Conservation (phyloP, 2,113 vertebrate species). For the Trachemys scripta region DNA sequence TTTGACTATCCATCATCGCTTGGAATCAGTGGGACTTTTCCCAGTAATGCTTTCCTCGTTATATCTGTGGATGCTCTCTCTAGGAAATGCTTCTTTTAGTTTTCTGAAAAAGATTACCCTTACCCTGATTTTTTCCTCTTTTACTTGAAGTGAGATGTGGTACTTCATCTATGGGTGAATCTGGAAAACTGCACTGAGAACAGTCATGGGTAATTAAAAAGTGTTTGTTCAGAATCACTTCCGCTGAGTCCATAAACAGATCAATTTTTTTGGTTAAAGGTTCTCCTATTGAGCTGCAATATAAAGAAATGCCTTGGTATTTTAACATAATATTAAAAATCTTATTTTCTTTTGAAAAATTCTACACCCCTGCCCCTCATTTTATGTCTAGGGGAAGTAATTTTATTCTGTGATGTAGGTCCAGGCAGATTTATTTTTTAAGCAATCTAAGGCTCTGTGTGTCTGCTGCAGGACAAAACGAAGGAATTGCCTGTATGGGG, state of each 20-base stretch:
- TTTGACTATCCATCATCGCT: background rate
- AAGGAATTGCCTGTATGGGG: background rate
- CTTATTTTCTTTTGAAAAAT: background rate
- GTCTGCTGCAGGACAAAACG: background rate
- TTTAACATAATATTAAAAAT: background rate
- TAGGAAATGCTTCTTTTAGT: background rate
- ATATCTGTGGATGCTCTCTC: background rate
- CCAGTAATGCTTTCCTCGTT: background rate
- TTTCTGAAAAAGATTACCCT: background rate
- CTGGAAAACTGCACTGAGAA: background rate
- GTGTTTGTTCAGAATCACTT: background rate
- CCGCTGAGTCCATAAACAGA: background rate
- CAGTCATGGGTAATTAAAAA: background rate
- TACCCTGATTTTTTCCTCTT: background rate
- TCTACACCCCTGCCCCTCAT: background rate
- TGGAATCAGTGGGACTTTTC: background rate
- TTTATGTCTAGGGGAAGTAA: background rate
- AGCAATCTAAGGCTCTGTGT: background rate
- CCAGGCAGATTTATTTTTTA: background rate
- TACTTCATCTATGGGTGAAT: background rate
- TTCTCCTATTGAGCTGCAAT: background rate
- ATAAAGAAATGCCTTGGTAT: background rate
- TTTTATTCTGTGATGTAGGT: background rate
- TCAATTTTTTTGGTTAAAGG: background rate
- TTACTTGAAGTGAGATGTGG: background rate